Percentiles rank a stretch among this genome's conserved stretches.
These are phyloP conservation scores for Avahi laniger DNA, from an alignment of 2,797 vertebrate species.

Conservation along the genomic window DNA sequence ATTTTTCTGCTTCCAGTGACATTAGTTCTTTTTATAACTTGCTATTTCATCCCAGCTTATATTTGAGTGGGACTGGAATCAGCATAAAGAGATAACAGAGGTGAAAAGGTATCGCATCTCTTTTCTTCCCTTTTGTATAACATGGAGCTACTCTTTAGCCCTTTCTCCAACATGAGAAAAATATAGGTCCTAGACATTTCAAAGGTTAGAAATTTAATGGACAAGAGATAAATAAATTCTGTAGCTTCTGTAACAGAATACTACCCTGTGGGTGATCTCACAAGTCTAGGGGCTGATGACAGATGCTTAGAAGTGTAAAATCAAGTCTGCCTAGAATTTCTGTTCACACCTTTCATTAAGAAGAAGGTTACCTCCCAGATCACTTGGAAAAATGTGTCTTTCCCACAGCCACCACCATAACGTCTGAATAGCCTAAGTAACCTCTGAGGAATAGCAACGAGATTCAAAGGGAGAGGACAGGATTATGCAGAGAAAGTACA, in stretches of 20 bases:
- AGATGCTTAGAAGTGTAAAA: constrained; percentile 11
- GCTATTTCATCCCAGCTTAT: constrained; percentile 36
- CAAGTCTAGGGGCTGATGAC: background rate
- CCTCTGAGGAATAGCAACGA: background rate
- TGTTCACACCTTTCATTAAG: background rate
- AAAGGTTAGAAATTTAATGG: constrained; percentile 66
- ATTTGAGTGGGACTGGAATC: constrained; percentile 36
- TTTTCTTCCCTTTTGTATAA: constrained; percentile 48
- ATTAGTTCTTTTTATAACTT: constrained; percentile 60
- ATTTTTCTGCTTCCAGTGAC: constrained; percentile 30
- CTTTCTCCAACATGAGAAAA: constrained; percentile 38
- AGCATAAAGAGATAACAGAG: constrained; percentile 62
- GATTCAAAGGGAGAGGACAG: background rate
- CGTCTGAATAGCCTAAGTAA: background rate
- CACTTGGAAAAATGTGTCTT: background rate
- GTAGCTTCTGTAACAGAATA: background rate
- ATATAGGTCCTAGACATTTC: constrained; percentile 47
- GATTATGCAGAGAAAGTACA: background rate
- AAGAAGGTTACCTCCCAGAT: background rate
- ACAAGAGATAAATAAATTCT: constrained; percentile 14
- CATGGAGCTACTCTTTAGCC: constrained; percentile 1
- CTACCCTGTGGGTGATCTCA: constrained; percentile 34
- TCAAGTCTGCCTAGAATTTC: background rate
- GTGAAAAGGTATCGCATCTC: constrained; percentile 33
- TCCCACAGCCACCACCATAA: no score